These are phyloP conservation scores for Andrena bicolor DNA, from an alignment of 2,888 invertebrate genomes.

Conservation along the genomic window DNA sequence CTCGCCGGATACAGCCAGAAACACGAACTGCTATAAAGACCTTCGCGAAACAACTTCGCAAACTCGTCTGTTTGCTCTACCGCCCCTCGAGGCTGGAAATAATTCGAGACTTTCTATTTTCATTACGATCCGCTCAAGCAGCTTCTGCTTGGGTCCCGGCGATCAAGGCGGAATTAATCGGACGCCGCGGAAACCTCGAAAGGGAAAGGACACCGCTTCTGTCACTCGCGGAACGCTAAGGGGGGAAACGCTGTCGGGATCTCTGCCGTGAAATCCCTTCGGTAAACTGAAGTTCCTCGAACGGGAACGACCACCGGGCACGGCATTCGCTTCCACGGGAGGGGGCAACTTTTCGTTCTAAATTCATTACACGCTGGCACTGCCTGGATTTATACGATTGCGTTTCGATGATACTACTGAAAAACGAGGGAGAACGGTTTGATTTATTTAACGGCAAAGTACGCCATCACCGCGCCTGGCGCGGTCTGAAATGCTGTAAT, in stretches of 20 bases:
- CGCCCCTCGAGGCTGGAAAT: neutral
- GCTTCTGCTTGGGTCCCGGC: neutral
- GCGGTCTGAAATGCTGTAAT: neutral
- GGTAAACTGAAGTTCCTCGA: conserved; percentile 11
- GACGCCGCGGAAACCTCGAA: neutral
- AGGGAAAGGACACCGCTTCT: neutral
- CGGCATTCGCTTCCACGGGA: neutral
- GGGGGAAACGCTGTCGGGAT: neutral
- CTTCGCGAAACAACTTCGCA: neutral
- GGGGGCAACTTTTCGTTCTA: conserved; percentile 18
- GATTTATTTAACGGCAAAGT: conserved; percentile 45
- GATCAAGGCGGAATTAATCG: conserved; percentile 11
- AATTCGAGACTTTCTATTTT: neutral
- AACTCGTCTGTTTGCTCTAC: neutral
- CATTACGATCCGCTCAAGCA: neutral
- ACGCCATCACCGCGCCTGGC: neutral
- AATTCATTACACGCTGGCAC: conserved; percentile 15
- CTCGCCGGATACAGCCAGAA: neutral
- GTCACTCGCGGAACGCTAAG: neutral
- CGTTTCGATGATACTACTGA: conserved; percentile 3
- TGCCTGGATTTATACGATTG: conserved; percentile 14
- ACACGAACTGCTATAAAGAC: neutral
- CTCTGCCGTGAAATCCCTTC: conserved; percentile 15
- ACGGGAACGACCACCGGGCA: neutral
- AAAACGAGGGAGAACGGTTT: neutral